Evolutionary conservation across 2,113 vertebrate genomes (phyloP), one percentile per base, ranked within the genome.

Genomic region (Calyptomena viridis): DNA sequence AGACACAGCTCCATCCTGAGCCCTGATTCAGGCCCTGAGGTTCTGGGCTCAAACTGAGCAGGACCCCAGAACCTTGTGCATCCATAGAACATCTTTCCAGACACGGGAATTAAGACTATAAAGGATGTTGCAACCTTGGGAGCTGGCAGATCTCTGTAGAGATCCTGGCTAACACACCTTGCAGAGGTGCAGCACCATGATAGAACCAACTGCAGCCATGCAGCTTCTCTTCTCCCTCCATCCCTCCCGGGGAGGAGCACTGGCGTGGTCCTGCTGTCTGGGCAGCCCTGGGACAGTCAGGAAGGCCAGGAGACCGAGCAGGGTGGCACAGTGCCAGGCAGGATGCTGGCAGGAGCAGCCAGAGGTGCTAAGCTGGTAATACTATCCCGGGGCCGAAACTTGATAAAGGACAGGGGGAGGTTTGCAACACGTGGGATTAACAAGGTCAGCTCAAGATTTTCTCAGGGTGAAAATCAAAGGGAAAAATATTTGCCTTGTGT

Each of bases 401-500:
- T 9, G 81, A 92, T 82, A 87, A 94, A 82, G 91, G 77, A n/a
- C 30, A 3, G 50, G 67, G 81, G 53, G 42, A 81, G 71, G 76
- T 74, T 94, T 55, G 95, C 35, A 50, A 63, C 7, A 5, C 6
- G 2, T 12, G 9, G 87, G 89, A 93, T 96, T 94, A 90, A 60
- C 96, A 93, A 94, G 91, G 93, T 90, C 91, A 63, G 85, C 82
- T 56, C 10, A 1, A 88, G 92, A 87, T 80, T 93, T 96, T 88
- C 92, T 86, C 92, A 88, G 96, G 93, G 83, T 95, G 93, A 96
- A 90, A 96, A 95, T 93, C 95, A 94, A 89, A 86, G 90, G 79
- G 82, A 49, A 88, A 94, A 95, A 92, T 95, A 94, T 95, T 96
- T 94, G 88, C 75, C 64, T 88, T 83, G 94, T 59, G 94, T 92